A percentile compares a stretch with the other conserved stretches of the same genome.
These are phyloP conservation scores for Belgica antarctica DNA, from an alignment of 2,888 invertebrate species.

Conservation along the genomic window DNA sequence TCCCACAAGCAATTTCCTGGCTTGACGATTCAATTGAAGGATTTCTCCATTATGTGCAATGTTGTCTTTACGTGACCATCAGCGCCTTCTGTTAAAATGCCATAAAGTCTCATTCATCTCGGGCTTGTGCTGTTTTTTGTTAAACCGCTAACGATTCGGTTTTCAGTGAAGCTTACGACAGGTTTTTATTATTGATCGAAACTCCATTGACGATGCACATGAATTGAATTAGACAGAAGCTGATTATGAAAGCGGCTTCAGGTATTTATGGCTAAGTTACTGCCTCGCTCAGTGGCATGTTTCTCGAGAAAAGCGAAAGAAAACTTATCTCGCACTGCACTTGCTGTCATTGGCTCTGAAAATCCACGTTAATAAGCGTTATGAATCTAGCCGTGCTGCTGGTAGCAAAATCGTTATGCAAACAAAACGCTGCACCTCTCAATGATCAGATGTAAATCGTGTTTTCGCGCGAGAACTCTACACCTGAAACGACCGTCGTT, in stretches of 20 bases:
- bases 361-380: too few species aligned
- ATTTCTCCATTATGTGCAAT: background rate
- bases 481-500: background rate
- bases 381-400: background rate
- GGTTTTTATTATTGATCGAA: background rate
- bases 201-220: background rate
- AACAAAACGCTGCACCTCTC: background rate
- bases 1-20: too few species aligned
- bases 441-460: background rate
- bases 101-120: background rate
- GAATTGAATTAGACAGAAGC: background rate
- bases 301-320: too few species aligned
- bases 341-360: conserved; percentile 2
- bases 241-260: background rate
- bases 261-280: too few species aligned
- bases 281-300: too few species aligned
- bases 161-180: background rate
- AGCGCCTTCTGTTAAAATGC: background rate
- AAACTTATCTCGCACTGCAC: background rate
- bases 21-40: too few species aligned
- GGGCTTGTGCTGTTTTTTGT: too few species aligned
- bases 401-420: background rate
- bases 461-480: background rate
- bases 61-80: background rate
- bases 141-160: background rate